Conservation (phyloP, 1,140 invertebrate genomes). For the Cecropterus lyciades region DNA sequence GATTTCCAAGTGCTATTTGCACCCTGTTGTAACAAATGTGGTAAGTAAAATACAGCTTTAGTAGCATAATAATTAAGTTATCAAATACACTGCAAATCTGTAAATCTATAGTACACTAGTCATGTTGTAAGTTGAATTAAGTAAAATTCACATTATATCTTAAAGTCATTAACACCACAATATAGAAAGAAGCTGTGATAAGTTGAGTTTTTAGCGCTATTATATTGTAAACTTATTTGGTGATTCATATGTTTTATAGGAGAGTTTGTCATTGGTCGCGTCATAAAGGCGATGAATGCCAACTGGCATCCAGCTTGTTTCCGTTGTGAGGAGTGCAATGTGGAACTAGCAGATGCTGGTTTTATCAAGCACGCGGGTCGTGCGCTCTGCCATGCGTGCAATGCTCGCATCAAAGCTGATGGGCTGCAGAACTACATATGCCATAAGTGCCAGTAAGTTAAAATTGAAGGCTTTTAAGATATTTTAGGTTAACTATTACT, state of each 20-base stretch:
- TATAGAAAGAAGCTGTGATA: too few species aligned
- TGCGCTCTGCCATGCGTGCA: conserved; percentile 98
- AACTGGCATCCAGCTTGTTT: conserved; percentile 99
- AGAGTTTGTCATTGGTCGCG: conserved; percentile 98
- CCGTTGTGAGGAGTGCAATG: conserved; percentile 96
- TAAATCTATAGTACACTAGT: too few species aligned
- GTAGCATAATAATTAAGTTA: too few species aligned
- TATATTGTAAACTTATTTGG: too few species aligned
- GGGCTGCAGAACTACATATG: conserved; percentile 99
- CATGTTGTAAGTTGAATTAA: too few species aligned
- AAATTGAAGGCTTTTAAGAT: too few species aligned
- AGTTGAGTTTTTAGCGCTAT: too few species aligned
- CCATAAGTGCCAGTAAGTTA: conserved; percentile 98
- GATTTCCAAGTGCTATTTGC: conserved; percentile 99
- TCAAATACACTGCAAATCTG: background rate
- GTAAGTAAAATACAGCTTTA: conserved; percentile 83
- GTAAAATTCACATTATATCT: too few species aligned
- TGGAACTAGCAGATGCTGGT: conserved; percentile 97
- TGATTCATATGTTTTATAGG: conserved; percentile 83
- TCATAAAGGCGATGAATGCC: conserved; percentile 99
- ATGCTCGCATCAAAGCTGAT: conserved; percentile 97
- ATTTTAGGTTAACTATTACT: too few species aligned
- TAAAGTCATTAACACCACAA: too few species aligned
- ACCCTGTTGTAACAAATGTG: conserved; percentile 98
- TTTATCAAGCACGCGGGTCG: conserved; percentile 97